Evolutionary conservation across 2,888 invertebrate genomes (phyloP).

Genomic region (Galerucella calmariensis): DNA sequence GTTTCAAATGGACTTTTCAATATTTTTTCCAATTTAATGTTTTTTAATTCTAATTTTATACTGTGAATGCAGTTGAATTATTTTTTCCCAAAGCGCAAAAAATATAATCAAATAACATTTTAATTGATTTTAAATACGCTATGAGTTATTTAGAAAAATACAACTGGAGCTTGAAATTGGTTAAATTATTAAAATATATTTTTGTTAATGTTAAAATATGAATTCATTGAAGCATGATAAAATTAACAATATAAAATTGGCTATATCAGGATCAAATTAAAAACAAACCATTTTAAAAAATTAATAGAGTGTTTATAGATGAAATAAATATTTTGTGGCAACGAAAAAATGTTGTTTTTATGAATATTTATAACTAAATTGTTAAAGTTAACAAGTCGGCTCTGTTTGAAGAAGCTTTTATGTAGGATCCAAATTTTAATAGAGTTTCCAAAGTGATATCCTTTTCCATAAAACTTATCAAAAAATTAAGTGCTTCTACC

Average conservation of each 20-base stretch:
- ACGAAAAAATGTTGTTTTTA: no score
- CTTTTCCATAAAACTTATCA: constrained; percentile 3
- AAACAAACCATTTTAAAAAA: background rate
- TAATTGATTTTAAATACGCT: background rate
- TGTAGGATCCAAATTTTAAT: constrained; percentile 5
- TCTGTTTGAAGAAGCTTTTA: background rate
- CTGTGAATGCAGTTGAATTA: no score
- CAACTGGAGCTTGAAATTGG: background rate
- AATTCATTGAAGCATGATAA: background rate
- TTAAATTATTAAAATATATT: background rate
- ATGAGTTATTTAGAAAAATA: background rate
- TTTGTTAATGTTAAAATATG: background rate
- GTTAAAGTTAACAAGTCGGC: background rate
- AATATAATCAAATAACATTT: background rate
- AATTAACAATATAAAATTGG: background rate
- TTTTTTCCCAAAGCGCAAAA: no score
- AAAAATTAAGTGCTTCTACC: constrained; percentile 7
- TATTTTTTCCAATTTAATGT: no score
- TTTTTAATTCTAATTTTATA: no score
- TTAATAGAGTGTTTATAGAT: background rate
- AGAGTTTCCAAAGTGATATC: constrained; percentile 12
- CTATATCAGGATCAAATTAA: background rate
- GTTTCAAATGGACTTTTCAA: no score
- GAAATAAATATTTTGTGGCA: background rate
- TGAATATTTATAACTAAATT: no score